Percentiles rank a stretch among this genome's conserved stretches.
phyloP scores from a whole-genome alignment of 2,113 vertebrate species.

The Antigone vipio region DNA sequence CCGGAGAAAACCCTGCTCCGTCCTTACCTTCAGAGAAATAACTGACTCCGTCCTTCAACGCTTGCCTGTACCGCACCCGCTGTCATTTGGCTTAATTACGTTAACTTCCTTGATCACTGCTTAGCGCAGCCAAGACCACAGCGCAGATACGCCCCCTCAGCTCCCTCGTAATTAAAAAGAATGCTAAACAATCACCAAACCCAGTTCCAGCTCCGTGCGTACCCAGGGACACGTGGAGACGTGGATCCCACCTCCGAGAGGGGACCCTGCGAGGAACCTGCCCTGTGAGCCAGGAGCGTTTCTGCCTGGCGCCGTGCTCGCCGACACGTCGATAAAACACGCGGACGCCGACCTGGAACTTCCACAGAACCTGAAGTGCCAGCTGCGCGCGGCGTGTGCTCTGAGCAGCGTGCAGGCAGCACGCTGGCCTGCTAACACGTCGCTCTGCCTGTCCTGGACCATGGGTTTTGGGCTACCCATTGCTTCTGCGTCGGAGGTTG shows the following conservation, averaged over 20 bases:
- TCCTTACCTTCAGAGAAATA: not conserved
- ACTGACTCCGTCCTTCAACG: accelerated
- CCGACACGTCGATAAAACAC: accelerated
- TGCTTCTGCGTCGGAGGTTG: not conserved
- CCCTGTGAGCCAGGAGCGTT: accelerated
- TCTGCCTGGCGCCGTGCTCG: accelerated
- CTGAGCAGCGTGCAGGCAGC: not conserved
- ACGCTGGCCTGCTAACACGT: accelerated
- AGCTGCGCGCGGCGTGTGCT: accelerated
- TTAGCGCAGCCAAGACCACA: not conserved
- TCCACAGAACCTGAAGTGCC: not conserved
- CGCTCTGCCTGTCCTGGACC: accelerated
- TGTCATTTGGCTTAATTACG: accelerated
- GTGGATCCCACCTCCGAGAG: not conserved
- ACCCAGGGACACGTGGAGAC: accelerated
- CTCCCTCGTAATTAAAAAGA: not conserved
- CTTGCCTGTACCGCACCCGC: not conserved
- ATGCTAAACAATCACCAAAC: too few relatives aligned
- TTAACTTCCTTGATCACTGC: too few relatives aligned
- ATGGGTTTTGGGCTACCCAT: accelerated
- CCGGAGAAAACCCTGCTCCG: not conserved
- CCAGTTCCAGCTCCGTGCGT: accelerated
- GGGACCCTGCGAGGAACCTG: accelerated
- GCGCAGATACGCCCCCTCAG: accelerated
- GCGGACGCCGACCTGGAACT: accelerated